These are phyloP conservation scores for Anoplophora glabripennis DNA, from an alignment of 1,140 invertebrate species.

Conservation along the genomic window DNA sequence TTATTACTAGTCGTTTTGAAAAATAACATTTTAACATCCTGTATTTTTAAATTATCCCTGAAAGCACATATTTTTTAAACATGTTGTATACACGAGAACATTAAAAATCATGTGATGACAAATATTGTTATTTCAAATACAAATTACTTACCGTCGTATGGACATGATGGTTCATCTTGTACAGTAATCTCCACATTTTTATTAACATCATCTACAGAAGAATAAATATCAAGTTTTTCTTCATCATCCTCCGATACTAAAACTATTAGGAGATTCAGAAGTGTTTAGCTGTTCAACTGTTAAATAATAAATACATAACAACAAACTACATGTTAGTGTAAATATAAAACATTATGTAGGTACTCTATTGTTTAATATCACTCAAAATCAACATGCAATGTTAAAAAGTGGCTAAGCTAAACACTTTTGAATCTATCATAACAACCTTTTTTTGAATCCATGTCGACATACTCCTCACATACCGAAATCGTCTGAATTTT, in stretches of 20 bases:
- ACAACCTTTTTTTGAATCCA: constrained; percentile 11
- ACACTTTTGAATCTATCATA: no score
- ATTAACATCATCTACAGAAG: constrained; percentile 15
- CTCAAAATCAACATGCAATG: neutral
- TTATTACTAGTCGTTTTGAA: neutral
- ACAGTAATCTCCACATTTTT: neutral
- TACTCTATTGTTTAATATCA: neutral
- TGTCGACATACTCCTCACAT: constrained; percentile 23
- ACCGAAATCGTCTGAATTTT: constrained; percentile 7
- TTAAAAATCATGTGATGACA: no score
- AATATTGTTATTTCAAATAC: neutral
- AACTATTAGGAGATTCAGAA: neutral
- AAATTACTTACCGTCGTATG: neutral
- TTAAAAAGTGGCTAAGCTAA: constrained; percentile 1
- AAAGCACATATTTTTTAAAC: no score
- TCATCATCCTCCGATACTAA: constrained; percentile 13
- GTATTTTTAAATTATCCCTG: no score
- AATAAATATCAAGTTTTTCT: constrained; percentile 25
- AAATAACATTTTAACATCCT: neutral
- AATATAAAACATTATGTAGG: neutral
- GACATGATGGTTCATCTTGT: neutral
- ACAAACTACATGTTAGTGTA: neutral
- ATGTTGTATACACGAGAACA: no score
- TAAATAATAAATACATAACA: neutral
- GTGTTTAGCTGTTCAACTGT: constrained; percentile 7